These are phyloP conservation scores for Protosalanx chinensis DNA, from an alignment of 2,797 vertebrate genomes.

Conservation along the genomic window DNA sequence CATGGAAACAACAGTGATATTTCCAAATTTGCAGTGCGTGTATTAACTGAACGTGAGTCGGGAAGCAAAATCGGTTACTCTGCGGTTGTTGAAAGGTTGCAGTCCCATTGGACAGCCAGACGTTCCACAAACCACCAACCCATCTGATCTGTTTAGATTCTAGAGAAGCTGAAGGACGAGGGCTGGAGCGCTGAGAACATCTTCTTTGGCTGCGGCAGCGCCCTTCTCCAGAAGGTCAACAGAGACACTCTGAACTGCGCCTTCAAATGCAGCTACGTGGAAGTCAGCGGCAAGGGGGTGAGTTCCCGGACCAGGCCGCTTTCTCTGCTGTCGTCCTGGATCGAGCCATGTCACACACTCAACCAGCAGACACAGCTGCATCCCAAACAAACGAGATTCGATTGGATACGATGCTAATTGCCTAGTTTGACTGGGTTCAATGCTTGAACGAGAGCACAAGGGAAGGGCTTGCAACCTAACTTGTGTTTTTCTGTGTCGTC, in stretches of 20 bases:
- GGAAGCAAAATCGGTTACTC: background rate
- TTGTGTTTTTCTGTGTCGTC: constrained; percentile 6
- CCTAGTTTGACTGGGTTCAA: background rate
- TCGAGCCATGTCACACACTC: background rate
- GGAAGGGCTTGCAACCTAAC: background rate
- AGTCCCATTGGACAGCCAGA: too few relatives aligned
- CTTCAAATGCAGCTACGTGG: constrained; percentile 80
- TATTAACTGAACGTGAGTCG: background rate
- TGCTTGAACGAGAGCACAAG: background rate
- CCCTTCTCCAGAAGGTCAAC: constrained; percentile 78
- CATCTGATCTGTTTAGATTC: constrained; percentile 58
- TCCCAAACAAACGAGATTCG: too few relatives aligned
- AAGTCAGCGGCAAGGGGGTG: constrained; percentile 74
- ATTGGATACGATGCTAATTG: too few relatives aligned
- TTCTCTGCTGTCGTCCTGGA: background rate
- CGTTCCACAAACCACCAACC: background rate
- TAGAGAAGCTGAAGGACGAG: constrained; percentile 69
- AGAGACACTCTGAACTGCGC: constrained; percentile 77
- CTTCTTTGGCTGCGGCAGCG: constrained; percentile 74
- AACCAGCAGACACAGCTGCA: too few relatives aligned
- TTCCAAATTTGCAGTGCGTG: background rate
- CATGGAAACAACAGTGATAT: too few relatives aligned
- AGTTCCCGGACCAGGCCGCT: background rate
- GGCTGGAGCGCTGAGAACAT: constrained; percentile 78
- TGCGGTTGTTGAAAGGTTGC: background rate